phyloP scores from a whole-genome alignment of 1,140 invertebrate genomes.

The Bombus soroeensis region DNA sequence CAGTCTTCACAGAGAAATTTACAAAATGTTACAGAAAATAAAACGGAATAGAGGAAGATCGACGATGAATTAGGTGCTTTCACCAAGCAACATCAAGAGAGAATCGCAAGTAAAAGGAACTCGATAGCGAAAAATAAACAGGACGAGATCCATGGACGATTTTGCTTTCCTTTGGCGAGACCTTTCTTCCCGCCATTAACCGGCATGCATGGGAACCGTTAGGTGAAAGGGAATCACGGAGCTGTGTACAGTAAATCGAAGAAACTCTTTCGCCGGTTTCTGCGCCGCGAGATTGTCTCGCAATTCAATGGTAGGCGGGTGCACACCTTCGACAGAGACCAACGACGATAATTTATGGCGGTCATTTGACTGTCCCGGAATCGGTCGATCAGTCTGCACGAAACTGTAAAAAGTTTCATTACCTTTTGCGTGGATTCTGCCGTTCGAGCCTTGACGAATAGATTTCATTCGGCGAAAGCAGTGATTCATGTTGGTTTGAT shows the following conservation, averaged over 20 bases:
- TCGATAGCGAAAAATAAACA: not conserved
- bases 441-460: not conserved
- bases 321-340: constrained; percentile 61
- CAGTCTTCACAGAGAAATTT: not conserved
- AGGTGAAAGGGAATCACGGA: constrained; percentile 67
- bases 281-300: constrained; percentile 58
- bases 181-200: constrained; percentile 59
- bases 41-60: not conserved
- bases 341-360: constrained; percentile 53
- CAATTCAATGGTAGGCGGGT: constrained; percentile 56
- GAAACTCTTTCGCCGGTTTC: constrained; percentile 61
- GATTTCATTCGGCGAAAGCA: not conserved
- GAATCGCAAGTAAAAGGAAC: constrained; percentile 14
- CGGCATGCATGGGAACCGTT: constrained; percentile 63
- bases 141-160: constrained; percentile 39
- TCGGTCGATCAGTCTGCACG: constrained; percentile 24
- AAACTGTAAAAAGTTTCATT: not conserved
- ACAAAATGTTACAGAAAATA: not conserved
- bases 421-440: not conserved
- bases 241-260: constrained; percentile 54
- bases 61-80: constrained; percentile 24
- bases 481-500: not conserved
- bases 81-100: not conserved
- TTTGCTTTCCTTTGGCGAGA: constrained; percentile 57
- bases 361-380: constrained; percentile 32